Evolutionary conservation across 2,888 invertebrate genomes (phyloP).

Genomic region (Anarsia innoxiella): DNA sequence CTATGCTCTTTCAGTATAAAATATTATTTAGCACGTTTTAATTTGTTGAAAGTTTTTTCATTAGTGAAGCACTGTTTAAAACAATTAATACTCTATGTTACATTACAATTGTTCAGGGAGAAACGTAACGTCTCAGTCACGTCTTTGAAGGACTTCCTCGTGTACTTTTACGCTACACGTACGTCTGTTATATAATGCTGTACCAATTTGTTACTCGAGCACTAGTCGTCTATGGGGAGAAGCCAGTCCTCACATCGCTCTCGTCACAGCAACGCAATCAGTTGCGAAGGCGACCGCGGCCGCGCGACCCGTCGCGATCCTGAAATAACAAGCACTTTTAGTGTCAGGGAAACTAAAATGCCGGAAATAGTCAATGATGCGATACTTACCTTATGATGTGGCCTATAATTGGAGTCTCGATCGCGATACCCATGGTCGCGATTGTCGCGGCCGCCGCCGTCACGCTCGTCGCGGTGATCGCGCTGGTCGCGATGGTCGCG

Average conservation of each 20-base stretch:
- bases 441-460: slow-evolving; percentile 29
- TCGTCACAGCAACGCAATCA: slow-evolving; percentile 48
- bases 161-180: slow-evolving; percentile 39
- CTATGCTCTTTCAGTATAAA: slow-evolving; percentile 71
- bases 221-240: slow-evolving; percentile 74
- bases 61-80: slow-evolving; percentile 71
- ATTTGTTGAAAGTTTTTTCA: slow-evolving; percentile 67
- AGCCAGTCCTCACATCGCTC: slow-evolving; percentile 63
- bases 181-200: slow-evolving; percentile 48
- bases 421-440: slow-evolving; percentile 50
- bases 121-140: slow-evolving; percentile 48
- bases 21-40: slow-evolving; percentile 71
- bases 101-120: slow-evolving; percentile 63
- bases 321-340: too few species aligned
- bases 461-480: slow-evolving; percentile 27
- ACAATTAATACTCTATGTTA: slow-evolving; percentile 67
- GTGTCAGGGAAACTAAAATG: too few species aligned
- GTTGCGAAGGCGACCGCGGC: slow-evolving; percentile 66
- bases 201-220: slow-evolving; percentile 64
- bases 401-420: slow-evolving; percentile 57
- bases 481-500: slow-evolving; percentile 36
- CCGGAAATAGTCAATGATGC: too few species aligned
- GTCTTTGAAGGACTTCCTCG: slow-evolving; percentile 38
- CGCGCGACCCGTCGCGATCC: slow-evolving; percentile 66
- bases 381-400: slow-evolving; percentile 63